Base-by-base conservation (phyloP, 2,113 vertebrate genomes). In the Phasianus colchicus region DNA sequence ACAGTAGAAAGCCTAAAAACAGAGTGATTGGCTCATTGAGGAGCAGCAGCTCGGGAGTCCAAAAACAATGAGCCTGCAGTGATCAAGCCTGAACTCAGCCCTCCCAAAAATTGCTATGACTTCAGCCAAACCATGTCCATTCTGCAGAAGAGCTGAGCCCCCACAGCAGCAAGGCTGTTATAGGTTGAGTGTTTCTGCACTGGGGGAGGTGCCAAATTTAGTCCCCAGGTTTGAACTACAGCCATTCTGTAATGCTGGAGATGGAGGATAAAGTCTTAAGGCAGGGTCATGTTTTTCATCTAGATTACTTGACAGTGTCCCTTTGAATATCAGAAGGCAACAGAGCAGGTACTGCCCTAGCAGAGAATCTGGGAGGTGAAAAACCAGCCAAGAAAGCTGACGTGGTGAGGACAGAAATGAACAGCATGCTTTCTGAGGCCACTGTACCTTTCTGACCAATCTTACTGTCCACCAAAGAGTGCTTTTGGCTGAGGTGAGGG, bases 381-480 rank as follows among this genome's bases (percentile, higher is more conserved):
- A 71, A 70, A 61, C 55, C 1, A 0, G 80, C 78, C 5, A 9
- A 89, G 70, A 84, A 92, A 86, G 83, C 58, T 85, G 73, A 65
- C 29, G 92, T 90, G 74, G 55, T 85, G 87, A 86, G 79, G 89
- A 88, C 48, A 71, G 67, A 21, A 52, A 43, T 55, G 72, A 83
- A 77, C 92, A 89, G 54, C 70, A 70, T 86, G 86, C 70, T 66
- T 95, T 85, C 69, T 89, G 72, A 93, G 86, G 61, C 69, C 88
- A 83, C 78, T 84, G 34, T 81, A 84, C 72, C 64, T 89, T 85
- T 75, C 84, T 96, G 91, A 80, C 75, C 93, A 85, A 78, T 72
- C 73, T 75, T 79, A 91, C 67, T 91, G 47, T 88, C 91, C 90
- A 94, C 95, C 94, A 95, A 96, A 96, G 89, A 96, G 60, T 91